A percentile compares a stretch with the other conserved stretches of the same genome.
phyloP scores from a whole-genome alignment of 2,113 vertebrate species.

The Ophthalmolycus amberensis region DNA sequence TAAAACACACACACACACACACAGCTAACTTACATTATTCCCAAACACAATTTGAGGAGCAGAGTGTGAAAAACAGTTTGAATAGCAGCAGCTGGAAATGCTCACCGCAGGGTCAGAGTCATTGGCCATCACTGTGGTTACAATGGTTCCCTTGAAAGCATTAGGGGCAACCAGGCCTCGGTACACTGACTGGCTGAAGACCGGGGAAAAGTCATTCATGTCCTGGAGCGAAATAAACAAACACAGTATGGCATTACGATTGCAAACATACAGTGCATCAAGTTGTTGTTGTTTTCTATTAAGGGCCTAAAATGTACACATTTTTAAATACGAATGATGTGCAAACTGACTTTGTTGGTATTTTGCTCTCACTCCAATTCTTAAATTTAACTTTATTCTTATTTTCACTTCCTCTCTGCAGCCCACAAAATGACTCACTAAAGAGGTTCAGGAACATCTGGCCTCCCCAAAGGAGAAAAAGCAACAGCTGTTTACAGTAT shows the following conservation, averaged over 20 bases:
- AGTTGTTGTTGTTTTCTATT: background rate
- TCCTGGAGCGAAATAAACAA: slow-evolving; percentile 85
- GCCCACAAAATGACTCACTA: background rate
- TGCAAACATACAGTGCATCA: background rate
- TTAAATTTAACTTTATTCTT: background rate
- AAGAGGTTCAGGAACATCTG: background rate
- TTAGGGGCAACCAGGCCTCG: slow-evolving; percentile 96
- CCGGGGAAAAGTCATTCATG: slow-evolving; percentile 96
- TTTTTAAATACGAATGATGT: background rate
- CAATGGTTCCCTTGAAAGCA: slow-evolving; percentile 91
- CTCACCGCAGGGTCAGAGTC: slow-evolving; percentile 94
- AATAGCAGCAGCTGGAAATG: slow-evolving; percentile 57
- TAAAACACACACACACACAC: slow-evolving; percentile 10
- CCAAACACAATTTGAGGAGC: slow-evolving; percentile 22
- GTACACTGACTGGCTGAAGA: slow-evolving; percentile 90
- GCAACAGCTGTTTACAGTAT: background rate
- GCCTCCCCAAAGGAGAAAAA: background rate
- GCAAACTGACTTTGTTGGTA: background rate
- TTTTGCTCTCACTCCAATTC: background rate
- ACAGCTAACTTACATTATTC: slow-evolving; percentile 38
- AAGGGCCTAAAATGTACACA: background rate
- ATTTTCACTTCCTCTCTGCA: background rate
- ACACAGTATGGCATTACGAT: background rate
- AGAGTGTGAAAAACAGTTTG: slow-evolving; percentile 37
- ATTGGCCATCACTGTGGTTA: slow-evolving; percentile 90